phyloP scores from a whole-genome alignment of 1,140 invertebrate species.

The Nasonia vitripennis region DNA sequence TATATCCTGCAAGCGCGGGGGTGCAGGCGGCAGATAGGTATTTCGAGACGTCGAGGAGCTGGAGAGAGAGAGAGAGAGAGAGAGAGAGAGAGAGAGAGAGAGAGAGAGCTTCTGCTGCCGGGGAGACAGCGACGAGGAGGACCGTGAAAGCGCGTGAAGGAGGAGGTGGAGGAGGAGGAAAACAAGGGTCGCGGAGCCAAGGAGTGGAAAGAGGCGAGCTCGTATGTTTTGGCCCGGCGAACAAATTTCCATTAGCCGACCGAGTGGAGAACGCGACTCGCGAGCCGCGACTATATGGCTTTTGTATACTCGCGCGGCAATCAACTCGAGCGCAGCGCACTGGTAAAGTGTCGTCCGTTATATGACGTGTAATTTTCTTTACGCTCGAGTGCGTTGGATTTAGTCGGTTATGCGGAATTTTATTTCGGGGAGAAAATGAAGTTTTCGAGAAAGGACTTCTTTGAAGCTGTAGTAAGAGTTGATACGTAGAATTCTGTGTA shows the following conservation, averaged over 20 bases:
- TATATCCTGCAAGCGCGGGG: conserved; percentile 25
- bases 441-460: no score
- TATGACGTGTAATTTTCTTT: no score
- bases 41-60: conserved; percentile 32
- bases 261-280: neutral
- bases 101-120: neutral
- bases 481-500: no score
- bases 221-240: conserved; percentile 52
- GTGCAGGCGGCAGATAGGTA: conserved; percentile 44
- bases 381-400: no score
- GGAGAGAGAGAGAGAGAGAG: conserved; percentile 1
- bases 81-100: conserved; percentile 8
- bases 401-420: no score
- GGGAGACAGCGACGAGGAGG: neutral
- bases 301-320: neutral
- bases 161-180: neutral
- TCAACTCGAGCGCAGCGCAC: neutral
- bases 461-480: no score
- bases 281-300: no score
- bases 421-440: no score
- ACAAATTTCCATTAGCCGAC: conserved; percentile 55
- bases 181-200: conserved; percentile 30
- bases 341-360: neutral
- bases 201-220: neutral
- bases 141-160: neutral